Evolutionary conservation across 2,888 invertebrate species (phyloP), one percentile per base, ranked within the genome.

Genomic region (Mesorhabditis spiculigera): DNA sequence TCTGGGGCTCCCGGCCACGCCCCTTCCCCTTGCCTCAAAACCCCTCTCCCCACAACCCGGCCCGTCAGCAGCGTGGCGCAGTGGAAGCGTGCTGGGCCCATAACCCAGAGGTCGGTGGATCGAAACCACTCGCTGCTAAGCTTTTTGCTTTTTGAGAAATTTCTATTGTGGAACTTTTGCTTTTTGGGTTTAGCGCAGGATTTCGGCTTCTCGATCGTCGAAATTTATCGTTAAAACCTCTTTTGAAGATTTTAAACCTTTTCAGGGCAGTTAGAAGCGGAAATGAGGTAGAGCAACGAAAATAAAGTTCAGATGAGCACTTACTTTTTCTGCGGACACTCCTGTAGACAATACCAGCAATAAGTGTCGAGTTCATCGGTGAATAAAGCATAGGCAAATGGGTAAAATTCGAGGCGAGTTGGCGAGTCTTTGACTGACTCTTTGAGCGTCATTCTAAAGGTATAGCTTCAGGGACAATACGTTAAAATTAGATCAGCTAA

Each of bases 71-170:
- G 78, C 78, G 78, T 78, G 78, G 76, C 78, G 78, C 78, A 78
- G 78, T 78, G 78, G 78, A 78, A 91, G 91, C 91, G 91, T 91
- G 91, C 91, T 91, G 91, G 91, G 91, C 91, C 91, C 91, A 91
- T 91, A 91, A 91, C 91, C 92, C 92, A 92, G 92, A 92, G 92
- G 91, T 92, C 92, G 92, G 92, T 92, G 82, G 86, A 86, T 86
- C 86, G 86, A 86, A 86, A 86, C 85, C 82, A 84, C 83, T 77
- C 76, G 75, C 74, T 78, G 77, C 78, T 77, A 79, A 68, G 50
- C 43, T 69, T 71, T 72, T 72, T 72, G 58, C n/a, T 50, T 50
- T 50, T 50, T n/a, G n/a, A 2, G 58, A 3, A 50, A 50, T 50
- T 50, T 50, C n/a, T 1, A 28, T 28, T 28, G 28, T 1, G 28